These are phyloP conservation scores for Psammodynastes pulverulentus DNA, from an alignment of 2,113 vertebrate species.

Conservation along the genomic window DNA sequence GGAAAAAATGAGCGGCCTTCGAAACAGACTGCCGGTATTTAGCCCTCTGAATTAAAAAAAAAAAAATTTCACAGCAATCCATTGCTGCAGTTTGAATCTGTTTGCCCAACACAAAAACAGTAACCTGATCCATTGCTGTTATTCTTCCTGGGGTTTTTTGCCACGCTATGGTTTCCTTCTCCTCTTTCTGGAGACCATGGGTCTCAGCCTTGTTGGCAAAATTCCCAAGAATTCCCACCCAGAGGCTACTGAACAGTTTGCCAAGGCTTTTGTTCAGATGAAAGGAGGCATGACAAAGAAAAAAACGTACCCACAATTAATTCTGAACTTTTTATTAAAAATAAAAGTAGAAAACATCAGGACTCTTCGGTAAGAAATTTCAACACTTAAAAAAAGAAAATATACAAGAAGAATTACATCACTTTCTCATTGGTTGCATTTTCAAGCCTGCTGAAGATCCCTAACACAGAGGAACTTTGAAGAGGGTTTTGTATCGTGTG, in stretches of 20 bases:
- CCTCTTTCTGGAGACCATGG: background rate
- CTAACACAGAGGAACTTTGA: background rate
- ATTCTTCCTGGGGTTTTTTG: background rate
- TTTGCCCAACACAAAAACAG: background rate
- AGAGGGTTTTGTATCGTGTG: background rate
- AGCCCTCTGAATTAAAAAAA: background rate
- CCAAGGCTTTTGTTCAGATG: conserved; percentile 9
- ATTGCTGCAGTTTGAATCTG: background rate
- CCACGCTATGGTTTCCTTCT: background rate
- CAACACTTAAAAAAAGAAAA: conserved; percentile 16
- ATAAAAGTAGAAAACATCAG: conserved; percentile 45
- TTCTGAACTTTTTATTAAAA: conserved; percentile 39
- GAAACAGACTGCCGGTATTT: background rate
- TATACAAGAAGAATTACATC: background rate
- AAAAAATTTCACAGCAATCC: background rate
- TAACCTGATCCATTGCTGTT: background rate
- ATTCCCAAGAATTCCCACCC: background rate
- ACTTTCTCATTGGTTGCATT: background rate
- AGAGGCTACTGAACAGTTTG: background rate
- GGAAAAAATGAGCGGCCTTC: background rate
- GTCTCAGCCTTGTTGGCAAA: background rate
- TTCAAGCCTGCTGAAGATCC: background rate
- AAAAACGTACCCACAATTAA: background rate
- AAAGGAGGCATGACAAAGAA: background rate
- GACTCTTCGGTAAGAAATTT: conserved; percentile 31